phyloP scores from a whole-genome alignment of 1,140 invertebrate species.

The Drosophila dunni region DNA sequence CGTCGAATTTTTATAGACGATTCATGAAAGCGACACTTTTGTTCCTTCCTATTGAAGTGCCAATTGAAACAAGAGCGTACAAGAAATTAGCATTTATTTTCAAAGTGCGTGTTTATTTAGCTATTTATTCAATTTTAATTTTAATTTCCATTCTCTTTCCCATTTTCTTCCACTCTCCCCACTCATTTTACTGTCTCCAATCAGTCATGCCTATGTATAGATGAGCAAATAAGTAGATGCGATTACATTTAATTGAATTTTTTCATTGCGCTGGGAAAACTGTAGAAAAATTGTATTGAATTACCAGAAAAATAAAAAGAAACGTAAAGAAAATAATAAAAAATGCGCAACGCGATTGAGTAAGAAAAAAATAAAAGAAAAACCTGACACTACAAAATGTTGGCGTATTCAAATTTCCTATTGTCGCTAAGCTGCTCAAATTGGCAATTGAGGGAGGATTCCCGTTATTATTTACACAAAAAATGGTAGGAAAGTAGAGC shows the following conservation, averaged over 20 bases:
- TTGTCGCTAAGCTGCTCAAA: slow-evolving; percentile 24
- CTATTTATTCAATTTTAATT: slow-evolving; percentile 80
- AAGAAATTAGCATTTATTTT: slow-evolving; percentile 74
- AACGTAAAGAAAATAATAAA: slow-evolving; percentile 57
- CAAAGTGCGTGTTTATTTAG: slow-evolving; percentile 75
- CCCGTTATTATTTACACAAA: slow-evolving; percentile 10
- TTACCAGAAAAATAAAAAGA: slow-evolving; percentile 61
- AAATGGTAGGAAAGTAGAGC: slow-evolving; percentile 25
- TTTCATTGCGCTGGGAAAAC: slow-evolving; percentile 37
- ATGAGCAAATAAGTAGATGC: slow-evolving; percentile 61
- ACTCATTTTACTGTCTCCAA: slow-evolving; percentile 36
- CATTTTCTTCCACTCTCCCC: slow-evolving; percentile 4
- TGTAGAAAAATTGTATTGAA: slow-evolving; percentile 67
- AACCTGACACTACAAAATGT: slow-evolving; percentile 71
- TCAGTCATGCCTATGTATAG: slow-evolving; percentile 62
- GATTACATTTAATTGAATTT: slow-evolving; percentile 84
- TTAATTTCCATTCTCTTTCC: slow-evolving; percentile 23
- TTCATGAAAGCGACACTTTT: slow-evolving; percentile 31
- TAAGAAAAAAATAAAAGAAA: slow-evolving; percentile 57
- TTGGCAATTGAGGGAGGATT: slow-evolving; percentile 35
- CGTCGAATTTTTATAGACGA: slow-evolving; percentile 22
- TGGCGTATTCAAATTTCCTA: slow-evolving; percentile 72
- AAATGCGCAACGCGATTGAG: slow-evolving; percentile 61
- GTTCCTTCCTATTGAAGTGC: slow-evolving; percentile 15
- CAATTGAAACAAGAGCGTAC: slow-evolving; percentile 66